phyloP scores from a whole-genome alignment of 1,140 invertebrate genomes.

The Myzus persicae region DNA sequence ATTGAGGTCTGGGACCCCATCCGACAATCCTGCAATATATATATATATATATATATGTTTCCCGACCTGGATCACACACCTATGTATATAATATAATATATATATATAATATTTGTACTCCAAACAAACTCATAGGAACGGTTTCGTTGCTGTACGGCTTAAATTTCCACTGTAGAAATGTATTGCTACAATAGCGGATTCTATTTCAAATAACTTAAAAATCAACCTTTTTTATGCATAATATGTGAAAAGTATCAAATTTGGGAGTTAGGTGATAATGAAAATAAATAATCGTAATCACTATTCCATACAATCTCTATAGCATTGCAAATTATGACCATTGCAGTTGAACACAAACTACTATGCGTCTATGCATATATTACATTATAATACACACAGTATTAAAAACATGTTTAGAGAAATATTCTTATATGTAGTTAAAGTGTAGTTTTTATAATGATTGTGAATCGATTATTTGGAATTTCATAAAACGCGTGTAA shows the following conservation, averaged over 20 bases:
- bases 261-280: not conserved
- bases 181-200: not conserved
- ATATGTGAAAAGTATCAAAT: conserved; percentile 3
- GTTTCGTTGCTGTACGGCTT: not conserved
- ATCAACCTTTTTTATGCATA: not conserved
- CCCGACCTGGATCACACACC: not conserved
- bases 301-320: not conserved
- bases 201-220: not conserved
- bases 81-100: not conserved
- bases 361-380: too few species aligned
- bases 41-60: not conserved
- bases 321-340: not conserved
- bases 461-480: too few species aligned
- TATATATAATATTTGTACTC: not conserved
- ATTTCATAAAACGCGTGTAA: not conserved
- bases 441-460: not conserved
- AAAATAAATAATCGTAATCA: not conserved
- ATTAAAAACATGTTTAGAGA: not conserved
- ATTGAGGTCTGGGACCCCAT: conserved; percentile 37
- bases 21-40: not conserved
- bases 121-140: not conserved
- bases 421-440: not conserved
- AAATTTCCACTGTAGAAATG: not conserved
- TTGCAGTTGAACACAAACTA: not conserved
- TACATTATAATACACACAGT: too few species aligned